Evolutionary conservation across 2,888 invertebrate species (phyloP).

Genomic region (Caenorhabditis panamensis): DNA sequence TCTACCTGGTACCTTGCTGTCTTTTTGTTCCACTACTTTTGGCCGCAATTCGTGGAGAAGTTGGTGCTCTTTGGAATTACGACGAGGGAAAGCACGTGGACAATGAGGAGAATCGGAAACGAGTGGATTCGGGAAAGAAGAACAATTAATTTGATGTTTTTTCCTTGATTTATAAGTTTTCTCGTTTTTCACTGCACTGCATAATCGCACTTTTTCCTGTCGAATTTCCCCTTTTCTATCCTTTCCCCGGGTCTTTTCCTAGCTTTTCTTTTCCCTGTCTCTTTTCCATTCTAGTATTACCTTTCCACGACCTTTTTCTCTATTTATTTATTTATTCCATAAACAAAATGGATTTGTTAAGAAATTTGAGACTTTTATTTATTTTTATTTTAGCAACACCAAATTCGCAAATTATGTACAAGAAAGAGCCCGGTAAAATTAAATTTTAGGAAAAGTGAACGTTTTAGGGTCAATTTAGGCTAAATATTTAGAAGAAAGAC

Average conservation of each 20-base stretch:
- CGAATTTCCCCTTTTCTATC: constrained; percentile 23
- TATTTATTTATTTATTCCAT: constrained; percentile 18
- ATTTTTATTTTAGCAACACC: neutral
- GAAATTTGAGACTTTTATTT: neutral
- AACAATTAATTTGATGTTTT: constrained; percentile 54
- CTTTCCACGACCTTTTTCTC: constrained; percentile 6
- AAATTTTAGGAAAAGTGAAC: neutral
- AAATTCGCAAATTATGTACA: neutral
- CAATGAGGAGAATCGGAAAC: constrained; percentile 72
- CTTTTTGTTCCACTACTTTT: constrained; percentile 91
- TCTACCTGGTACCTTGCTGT: constrained; percentile 97
- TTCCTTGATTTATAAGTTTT: neutral
- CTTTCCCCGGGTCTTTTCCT: constrained; percentile 31
- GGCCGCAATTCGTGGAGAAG: constrained; percentile 92
- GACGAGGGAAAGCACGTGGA: constrained; percentile 80
- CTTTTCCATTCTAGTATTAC: constrained; percentile 1
- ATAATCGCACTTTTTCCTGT: constrained; percentile 28
- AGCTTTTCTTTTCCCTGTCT: constrained; percentile 28
- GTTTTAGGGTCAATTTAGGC: neutral
- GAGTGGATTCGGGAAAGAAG: constrained; percentile 64
- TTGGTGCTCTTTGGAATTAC: constrained; percentile 83
- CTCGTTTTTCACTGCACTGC: neutral
- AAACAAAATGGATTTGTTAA: neutral
- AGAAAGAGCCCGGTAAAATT: neutral
- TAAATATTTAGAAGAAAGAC: neutral